A percentile compares a stretch with the other conserved stretches of the same genome.
Conservation (phyloP, 2,888 invertebrate genomes). For the Coecobrya sp. region DNA sequence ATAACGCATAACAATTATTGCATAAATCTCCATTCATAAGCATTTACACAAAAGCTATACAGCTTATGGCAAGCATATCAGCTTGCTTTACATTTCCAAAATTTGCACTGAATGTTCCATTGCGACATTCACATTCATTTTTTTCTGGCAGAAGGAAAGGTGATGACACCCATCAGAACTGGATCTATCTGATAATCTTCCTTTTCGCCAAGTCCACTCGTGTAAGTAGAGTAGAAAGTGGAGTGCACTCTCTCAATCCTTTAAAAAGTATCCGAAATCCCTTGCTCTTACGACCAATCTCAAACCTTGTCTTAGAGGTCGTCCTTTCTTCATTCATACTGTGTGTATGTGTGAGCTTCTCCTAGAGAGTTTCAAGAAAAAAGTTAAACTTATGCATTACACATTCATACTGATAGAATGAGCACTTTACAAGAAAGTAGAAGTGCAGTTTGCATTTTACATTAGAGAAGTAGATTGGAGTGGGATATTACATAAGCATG, state of each 20-base stretch:
- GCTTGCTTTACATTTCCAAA: neutral
- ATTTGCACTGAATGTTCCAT: neutral
- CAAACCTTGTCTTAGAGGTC: slow-evolving; percentile 50
- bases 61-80: neutral
- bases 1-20: too few species aligned
- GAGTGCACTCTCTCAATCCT: slow-evolving; percentile 59
- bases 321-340: slow-evolving; percentile 19
- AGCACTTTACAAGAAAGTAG: neutral
- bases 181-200: slow-evolving; percentile 58
- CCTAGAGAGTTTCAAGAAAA: slow-evolving; percentile 31
- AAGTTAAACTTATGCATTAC: slow-evolving; percentile 37
- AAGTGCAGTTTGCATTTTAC: slow-evolving; percentile 54
- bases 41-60: neutral
- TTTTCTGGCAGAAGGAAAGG: neutral
- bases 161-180: slow-evolving; percentile 50
- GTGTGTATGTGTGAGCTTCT: too few species aligned
- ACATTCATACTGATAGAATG: neutral
- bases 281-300: slow-evolving; percentile 24
- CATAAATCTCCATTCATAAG: too few species aligned
- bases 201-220: slow-evolving; percentile 45
- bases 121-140: neutral
- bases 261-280: slow-evolving; percentile 47
- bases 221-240: slow-evolving; percentile 21
- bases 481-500: slow-evolving; percentile 50
- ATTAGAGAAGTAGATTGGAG: slow-evolving; percentile 25